Base-by-base conservation (phyloP, 2,797 vertebrate species). In the Sardinella longiceps region DNA sequence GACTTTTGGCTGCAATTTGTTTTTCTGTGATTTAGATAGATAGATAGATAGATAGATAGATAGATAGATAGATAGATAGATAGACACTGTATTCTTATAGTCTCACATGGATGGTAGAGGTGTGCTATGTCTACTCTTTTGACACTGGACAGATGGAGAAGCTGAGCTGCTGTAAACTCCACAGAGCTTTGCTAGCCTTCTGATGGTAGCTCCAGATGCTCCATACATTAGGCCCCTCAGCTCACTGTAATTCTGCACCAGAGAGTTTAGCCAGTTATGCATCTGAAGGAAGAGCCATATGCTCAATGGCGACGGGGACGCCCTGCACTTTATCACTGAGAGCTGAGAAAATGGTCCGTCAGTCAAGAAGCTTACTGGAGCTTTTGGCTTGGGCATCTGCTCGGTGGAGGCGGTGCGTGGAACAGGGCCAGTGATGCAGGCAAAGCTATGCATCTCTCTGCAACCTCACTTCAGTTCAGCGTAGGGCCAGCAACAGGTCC, bases 321-420 rank as follows among this genome's bases (percentile, higher is more conserved):
- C 50, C 4, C 70, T 83, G 56, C 66, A 82, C 28, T 84, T 66
- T 48, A 86, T 83, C 80, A 77, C 70, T 43, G 37, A 83, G 58
- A 18, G 83, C 30, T 89, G 90, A 90, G 87, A 81, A 91, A 92
- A 88, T 48, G 46, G 46, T 48, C 46, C 87, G 92, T 91, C 33
- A 43, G 70, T 77, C 90, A 83, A 45, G 86, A 86, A 87, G 91
- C 93, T 95, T 94, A 94, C 37, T 91, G 93, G 53, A 82, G 33
- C 37, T 77, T 77, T 39, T 37, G 81, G 92, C 93, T 94, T 94
- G 92, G 91, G 91, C 94, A 92, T 94, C 92, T 94, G 93, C 77
- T 87, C n/a, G 66, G 82, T 43, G 60, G 20, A 84, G 86, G 85
- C 82, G 66, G 82, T 82, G 87, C 28, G 9, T 88, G 63, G 81